Conservation (phyloP, 1,140 invertebrate genomes). For the Cyrtorhinus lividipennis region DNA sequence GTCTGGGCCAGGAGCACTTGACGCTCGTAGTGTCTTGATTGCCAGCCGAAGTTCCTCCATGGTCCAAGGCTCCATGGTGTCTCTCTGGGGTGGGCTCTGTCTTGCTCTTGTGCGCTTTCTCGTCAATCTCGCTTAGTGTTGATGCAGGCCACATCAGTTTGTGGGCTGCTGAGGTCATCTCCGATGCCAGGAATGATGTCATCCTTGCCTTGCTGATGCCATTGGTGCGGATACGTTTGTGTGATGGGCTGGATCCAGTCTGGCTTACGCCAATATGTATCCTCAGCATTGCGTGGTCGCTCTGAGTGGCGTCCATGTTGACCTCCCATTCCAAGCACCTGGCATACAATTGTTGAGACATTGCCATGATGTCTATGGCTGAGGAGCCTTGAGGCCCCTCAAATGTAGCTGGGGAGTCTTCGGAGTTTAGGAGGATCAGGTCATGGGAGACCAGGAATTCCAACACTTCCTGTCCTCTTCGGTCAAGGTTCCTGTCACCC, state of each 20-base stretch:
- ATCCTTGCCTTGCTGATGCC: not conserved
- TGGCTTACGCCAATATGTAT: not conserved
- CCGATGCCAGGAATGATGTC: not conserved
- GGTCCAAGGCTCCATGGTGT: too few species aligned
- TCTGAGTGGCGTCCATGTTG: not conserved
- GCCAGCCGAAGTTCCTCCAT: too few species aligned
- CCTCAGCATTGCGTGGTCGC: not conserved
- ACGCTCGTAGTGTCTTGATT: too few species aligned
- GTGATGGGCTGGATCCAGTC: not conserved
- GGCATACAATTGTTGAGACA: not conserved
- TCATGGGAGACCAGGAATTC: not conserved
- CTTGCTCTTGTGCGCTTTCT: too few species aligned
- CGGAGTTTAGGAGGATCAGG: not conserved
- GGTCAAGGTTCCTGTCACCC: not conserved
- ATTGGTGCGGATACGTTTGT: not conserved
- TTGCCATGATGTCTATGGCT: not conserved
- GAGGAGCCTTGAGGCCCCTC: not conserved
- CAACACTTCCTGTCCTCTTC: not conserved
- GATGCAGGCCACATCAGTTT: not conserved
- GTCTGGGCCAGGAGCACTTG: too few species aligned
- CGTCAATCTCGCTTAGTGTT: not conserved
- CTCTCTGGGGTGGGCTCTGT: too few species aligned
- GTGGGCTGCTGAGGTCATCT: not conserved
- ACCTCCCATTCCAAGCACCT: not conserved
- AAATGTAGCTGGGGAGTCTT: not conserved